These are phyloP conservation scores for Pheosia gnoma DNA, from an alignment of 2,888 invertebrate genomes.

Conservation along the genomic window DNA sequence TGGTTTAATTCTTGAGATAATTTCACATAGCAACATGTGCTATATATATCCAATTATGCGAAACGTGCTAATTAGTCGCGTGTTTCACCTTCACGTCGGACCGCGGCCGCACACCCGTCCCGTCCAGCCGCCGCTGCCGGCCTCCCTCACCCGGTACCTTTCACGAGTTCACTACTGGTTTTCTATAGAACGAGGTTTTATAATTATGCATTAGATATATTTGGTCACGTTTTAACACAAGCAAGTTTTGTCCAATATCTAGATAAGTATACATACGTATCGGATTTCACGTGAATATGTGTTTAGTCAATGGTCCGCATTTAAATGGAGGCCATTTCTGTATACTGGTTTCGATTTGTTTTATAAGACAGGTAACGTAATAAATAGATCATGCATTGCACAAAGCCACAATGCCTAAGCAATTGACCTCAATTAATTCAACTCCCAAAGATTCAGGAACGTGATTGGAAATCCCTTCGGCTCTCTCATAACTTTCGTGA, in stretches of 20 bases:
- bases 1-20: not conserved
- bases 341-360: no score
- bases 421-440: no score
- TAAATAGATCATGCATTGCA: no score
- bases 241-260: not conserved
- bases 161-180: conserved; percentile 39
- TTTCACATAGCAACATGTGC: not conserved
- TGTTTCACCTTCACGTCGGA: conserved; percentile 1
- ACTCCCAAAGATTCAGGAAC: no score
- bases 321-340: no score
- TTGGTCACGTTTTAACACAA: not conserved
- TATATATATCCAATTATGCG: not conserved
- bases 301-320: not conserved
- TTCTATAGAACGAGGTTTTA: not conserved
- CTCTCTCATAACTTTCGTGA: no score
- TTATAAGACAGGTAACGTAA: no score
- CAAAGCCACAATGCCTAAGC: no score
- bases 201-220: not conserved
- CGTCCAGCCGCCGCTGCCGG: conserved; percentile 20
- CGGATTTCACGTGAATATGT: not conserved
- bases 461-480: no score
- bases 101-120: conserved; percentile 7
- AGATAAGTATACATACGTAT: not conserved
- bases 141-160: conserved; percentile 50
- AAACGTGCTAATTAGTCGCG: not conserved